Evolutionary conservation across 2,888 invertebrate species (phyloP).

Genomic region (Drosophila cognata): DNA sequence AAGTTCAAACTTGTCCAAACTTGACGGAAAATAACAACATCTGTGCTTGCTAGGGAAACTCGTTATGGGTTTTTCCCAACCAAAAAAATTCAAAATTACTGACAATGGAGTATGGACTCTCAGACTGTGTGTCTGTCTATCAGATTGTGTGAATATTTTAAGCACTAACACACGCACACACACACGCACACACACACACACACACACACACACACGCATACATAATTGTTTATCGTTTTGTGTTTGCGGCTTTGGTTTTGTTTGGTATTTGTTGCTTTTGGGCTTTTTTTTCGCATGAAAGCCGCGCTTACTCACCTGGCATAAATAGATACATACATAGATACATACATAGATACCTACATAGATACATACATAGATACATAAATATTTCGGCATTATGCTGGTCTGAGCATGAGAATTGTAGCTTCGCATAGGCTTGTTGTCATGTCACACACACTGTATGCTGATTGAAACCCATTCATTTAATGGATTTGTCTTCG

Average conservation of each 20-base stretch:
- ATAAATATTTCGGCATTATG: neutral
- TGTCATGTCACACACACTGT: neutral
- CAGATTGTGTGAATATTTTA: neutral
- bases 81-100: neutral
- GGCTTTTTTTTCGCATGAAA: constrained; percentile 11
- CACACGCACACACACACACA: neutral
- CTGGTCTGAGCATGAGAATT: neutral
- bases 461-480: neutral
- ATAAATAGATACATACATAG: neutral
- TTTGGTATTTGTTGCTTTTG: constrained; percentile 3
- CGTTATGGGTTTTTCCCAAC: neutral
- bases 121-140: constrained; percentile 3
- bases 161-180: neutral
- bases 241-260: constrained; percentile 15
- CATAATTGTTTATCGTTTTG: constrained; percentile 22
- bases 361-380: neutral
- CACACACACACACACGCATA: constrained; percentile 14
- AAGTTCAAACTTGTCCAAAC: neutral
- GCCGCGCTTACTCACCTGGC: constrained; percentile 29
- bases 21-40: neutral
- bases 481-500: neutral
- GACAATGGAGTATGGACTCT: constrained; percentile 10
- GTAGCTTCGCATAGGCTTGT: neutral
- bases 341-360: neutral
- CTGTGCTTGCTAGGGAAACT: constrained; percentile 13